Evolutionary conservation across 2,888 invertebrate genomes (phyloP), one percentile per base, ranked within the genome.

Genomic region (Flabesymbios commensalis): DNA sequence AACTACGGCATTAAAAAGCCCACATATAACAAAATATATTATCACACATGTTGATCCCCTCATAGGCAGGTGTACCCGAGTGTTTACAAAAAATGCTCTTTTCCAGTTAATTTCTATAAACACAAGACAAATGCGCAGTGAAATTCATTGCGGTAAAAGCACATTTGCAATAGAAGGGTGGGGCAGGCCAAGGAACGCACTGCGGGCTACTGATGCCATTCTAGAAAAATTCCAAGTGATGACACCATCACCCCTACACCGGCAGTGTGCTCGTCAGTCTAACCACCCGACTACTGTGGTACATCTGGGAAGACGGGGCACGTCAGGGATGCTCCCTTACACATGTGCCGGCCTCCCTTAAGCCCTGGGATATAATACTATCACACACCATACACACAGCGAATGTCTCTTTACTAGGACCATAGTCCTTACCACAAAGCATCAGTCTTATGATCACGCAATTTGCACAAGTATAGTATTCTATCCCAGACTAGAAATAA

Each of bases 71-170:
- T 72, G 65, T 70, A 76, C 88, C 90, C 90, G 90, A 89, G 90
- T 90, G 90, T 89, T 89, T 89, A 88, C 88, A 88, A 88, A 90
- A 89, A 90, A 78, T 89, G 90, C 90, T 90, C 90, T 90, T 90
- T 90, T 90, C 90, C 90, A 85, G 87, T 84, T 83, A 85, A 86
- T 89, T 88, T 89, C 88, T 88, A 87, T 88, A 90, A 90, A 90
- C 90, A 90, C 90, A 90, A 89, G 90, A 91, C 90, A 90, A 90
- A 76, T 74, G 62, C 28, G 45, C 45, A 19, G 10, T 45, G 22
- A 45, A 45, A 45, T 14, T 45, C 22, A 45, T 7, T 19, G 22
- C 22, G 3, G n/a, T 14, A 58, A 24, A 32, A 41, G 54, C 61
- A 61, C 61, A 61, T 56, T 61, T 61, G 78, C 77, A 77, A 74